Evolutionary conservation across 2,797 vertebrate genomes (phyloP).

Genomic region (Pseudochirops corinnae): DNA sequence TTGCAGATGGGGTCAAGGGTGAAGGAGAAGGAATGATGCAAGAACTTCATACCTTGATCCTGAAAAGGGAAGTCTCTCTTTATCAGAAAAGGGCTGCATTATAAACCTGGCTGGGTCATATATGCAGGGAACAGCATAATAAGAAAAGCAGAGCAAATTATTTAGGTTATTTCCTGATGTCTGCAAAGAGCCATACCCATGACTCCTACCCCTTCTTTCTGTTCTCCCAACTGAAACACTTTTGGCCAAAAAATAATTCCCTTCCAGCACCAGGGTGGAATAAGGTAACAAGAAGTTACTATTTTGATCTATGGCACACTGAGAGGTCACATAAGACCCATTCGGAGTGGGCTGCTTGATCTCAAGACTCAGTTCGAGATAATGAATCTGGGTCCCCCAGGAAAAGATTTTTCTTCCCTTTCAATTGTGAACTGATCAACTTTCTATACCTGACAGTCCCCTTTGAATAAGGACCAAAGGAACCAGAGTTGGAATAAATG

Average conservation of each 20-base stretch:
- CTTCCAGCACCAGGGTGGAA: not conserved
- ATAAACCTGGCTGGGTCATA: constrained; percentile 27
- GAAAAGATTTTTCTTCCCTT: constrained; percentile 33
- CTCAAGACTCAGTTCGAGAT: constrained; percentile 7
- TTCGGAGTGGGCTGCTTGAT: not conserved
- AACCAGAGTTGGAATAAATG: not conserved
- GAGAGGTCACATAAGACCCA: not conserved
- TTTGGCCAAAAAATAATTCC: constrained; percentile 31
- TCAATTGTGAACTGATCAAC: not conserved
- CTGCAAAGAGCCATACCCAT: not conserved
- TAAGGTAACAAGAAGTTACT: constrained; percentile 27
- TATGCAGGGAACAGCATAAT: constrained; percentile 20
- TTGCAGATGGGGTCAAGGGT: not conserved
- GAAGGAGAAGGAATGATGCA: not conserved
- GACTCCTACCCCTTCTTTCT: not conserved
- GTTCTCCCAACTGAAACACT: not conserved
- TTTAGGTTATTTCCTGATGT: not conserved
- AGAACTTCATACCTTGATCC: constrained; percentile 16
- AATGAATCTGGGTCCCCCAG: constrained; percentile 33
- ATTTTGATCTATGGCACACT: constrained; percentile 33
- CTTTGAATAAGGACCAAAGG: constrained; percentile 9
- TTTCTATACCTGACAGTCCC: not conserved
- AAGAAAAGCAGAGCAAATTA: constrained; percentile 13
- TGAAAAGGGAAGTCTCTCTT: constrained; percentile 34
- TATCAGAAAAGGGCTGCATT: constrained; percentile 43